Evolutionary conservation across 64 coral and sea anemone genomes (phyloP).

Genomic region (Montipora cactus): DNA sequence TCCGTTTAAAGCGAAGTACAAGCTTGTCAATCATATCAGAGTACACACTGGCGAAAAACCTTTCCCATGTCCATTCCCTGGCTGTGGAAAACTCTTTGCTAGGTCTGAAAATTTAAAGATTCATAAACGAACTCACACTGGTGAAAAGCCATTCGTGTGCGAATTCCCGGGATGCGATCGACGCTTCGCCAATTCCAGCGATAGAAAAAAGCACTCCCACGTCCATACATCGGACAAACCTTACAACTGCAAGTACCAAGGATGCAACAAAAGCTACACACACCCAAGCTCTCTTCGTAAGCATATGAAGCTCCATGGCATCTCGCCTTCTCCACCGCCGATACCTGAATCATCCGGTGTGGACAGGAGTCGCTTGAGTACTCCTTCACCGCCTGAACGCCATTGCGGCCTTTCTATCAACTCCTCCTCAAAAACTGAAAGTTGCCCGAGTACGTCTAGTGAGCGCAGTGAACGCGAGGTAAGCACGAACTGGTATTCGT

Average conservation of each 20-base stretch:
- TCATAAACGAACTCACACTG: conserved; percentile 92
- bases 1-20: conserved; percentile 97
- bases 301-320: conserved; percentile 95
- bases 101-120: conserved; percentile 98
- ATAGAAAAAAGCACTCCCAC: conserved; percentile 95
- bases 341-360: conserved; percentile 36
- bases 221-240: conserved; percentile 97
- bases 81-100: conserved; percentile 95
- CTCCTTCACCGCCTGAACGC: conserved; percentile 38
- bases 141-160: conserved; percentile 93
- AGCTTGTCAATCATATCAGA: conserved; percentile 96
- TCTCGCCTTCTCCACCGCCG: conserved; percentile 84
- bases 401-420: conserved; percentile 7
- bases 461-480: conserved; percentile 36
- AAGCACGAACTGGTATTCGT: conserved; percentile 52
- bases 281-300: conserved; percentile 91
- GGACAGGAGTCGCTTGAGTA: conserved; percentile 42
- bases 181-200: conserved; percentile 95
- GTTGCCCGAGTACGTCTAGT: conserved; percentile 1
- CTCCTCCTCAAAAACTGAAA: conserved; percentile 21
- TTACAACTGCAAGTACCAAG: conserved; percentile 91
- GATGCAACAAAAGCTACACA: conserved; percentile 95
- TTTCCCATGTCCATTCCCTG: conserved; percentile 92
- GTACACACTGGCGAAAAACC: conserved; percentile 95
- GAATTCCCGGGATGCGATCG: conserved; percentile 93